Percentiles rank a stretch among this genome's conserved stretches.
phyloP scores from a whole-genome alignment of 2,113 vertebrate species.

The Bujurquina vittata region DNA sequence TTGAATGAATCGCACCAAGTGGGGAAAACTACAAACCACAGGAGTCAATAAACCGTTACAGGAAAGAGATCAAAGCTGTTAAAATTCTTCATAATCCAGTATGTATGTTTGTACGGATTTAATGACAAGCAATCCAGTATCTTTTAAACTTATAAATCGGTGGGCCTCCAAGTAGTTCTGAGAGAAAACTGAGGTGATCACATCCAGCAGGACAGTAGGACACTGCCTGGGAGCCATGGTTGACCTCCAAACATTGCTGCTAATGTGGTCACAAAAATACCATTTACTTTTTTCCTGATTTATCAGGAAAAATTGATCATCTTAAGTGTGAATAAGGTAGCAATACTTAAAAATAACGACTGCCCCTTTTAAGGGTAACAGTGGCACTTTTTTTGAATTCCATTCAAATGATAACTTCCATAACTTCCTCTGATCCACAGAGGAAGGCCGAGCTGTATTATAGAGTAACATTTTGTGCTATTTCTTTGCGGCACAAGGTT shows the following conservation, averaged over 20 bases:
- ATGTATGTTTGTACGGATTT: not conserved
- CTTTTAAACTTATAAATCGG: not conserved
- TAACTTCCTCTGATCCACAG: conserved; percentile 1
- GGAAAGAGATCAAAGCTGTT: not conserved
- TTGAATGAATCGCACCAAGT: no score
- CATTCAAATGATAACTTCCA: not conserved
- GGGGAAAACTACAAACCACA: no score
- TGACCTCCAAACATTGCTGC: not conserved
- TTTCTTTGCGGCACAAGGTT: no score
- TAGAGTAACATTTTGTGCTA: no score
- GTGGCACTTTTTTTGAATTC: not conserved
- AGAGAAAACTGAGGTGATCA: not conserved
- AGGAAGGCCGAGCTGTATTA: not conserved
- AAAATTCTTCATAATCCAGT: not conserved
- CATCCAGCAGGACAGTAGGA: not conserved
- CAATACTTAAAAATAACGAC: rapidly evolving
- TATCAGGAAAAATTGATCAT: not conserved
- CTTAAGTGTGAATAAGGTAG: not conserved
- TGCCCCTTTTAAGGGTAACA: rapidly evolving
- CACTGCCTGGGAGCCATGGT: not conserved
- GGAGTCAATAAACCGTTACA: no score
- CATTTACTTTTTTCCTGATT: not conserved
- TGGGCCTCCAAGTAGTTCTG: not conserved
- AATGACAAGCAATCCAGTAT: rapidly evolving
- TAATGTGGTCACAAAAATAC: not conserved